Base-by-base conservation (phyloP, 2,797 vertebrate genomes). In the Borostomias antarcticus region DNA sequence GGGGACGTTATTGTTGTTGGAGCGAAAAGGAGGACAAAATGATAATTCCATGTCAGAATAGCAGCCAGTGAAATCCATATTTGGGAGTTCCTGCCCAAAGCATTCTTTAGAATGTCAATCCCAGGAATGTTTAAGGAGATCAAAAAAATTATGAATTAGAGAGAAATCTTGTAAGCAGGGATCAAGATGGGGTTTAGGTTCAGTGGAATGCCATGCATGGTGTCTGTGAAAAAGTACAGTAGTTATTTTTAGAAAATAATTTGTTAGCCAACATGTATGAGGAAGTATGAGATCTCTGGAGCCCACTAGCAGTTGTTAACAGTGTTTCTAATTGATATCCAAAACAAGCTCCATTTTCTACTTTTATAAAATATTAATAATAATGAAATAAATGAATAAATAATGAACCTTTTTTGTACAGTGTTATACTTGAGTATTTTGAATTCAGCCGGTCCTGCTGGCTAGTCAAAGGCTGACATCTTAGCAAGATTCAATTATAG, bases 161-260 rank as follows among this genome's bases (percentile, higher is more conserved):
- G 56, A 15, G 23, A 66, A 68, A 74, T 79, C 70, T 66, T 68
- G 62, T 70, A 72, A 73, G 35, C 54, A 17, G 33, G 69, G 69
- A 75, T 70, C 53, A 64, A 76, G 62, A 62, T 66, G 43, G 50
- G 37, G 54, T 67, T 68, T 26, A 35, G 26, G 13, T 51, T 29
- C 32, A 64, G 19, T 52, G n/a, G 58, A 53, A 62, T 56, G 51
- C 28, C 59, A 70, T 59, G 21, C 61, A 63, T 73, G 33, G 33
- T 62, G 45, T 50, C 37, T 40, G 35, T 9, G 59, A 40, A 58
- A 68, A 58, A 21, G 0, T 58, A n/a, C 9, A 56, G 28, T 66
- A 56, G 19, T 66, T 54, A 64, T 68, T 71, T 79, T 60, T 45
- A 66, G 57, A 21, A 70, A 10, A 19, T 21, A 26, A 45, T 52